phyloP scores from a whole-genome alignment of 2,113 vertebrate species.

The Semnopithecus entellus region DNA sequence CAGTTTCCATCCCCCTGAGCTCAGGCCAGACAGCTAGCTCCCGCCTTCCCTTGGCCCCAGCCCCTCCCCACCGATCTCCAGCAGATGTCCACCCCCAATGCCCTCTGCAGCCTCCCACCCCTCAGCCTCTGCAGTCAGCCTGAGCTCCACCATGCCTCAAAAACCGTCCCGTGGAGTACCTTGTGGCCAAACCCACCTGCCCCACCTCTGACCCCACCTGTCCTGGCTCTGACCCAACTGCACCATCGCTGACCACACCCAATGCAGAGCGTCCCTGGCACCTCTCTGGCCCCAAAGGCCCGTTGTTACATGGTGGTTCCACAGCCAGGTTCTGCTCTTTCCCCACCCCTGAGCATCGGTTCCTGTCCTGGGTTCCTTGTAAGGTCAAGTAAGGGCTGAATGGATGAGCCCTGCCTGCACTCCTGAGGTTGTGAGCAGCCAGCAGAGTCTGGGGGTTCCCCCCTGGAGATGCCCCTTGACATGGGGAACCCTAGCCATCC shows the following conservation, averaged over 20 bases:
- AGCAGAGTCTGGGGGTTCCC: not conserved
- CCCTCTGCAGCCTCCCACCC: not conserved
- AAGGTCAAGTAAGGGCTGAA: not conserved
- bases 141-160: too few relatives aligned
- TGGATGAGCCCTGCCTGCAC: not conserved
- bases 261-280: not conserved
- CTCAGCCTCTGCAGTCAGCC: too few relatives aligned
- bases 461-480: not conserved
- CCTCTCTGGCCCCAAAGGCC: not conserved
- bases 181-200: not conserved
- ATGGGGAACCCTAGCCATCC: not conserved
- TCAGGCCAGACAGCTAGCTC: fast-evolving
- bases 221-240: not conserved
- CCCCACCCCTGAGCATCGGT: not conserved
- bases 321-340: too few relatives aligned
- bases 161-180: not conserved
- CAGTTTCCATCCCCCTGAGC: not conserved
- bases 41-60: not conserved
- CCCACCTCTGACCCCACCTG: too few relatives aligned
- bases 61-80: not conserved
- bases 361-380: not conserved
- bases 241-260: not conserved
- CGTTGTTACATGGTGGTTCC: not conserved
- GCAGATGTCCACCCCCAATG: fast-evolving
- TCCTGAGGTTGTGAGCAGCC: not conserved